Evolutionary conservation across 2,888 invertebrate genomes (phyloP).

Genomic region (Clitarchus hookeri): DNA sequence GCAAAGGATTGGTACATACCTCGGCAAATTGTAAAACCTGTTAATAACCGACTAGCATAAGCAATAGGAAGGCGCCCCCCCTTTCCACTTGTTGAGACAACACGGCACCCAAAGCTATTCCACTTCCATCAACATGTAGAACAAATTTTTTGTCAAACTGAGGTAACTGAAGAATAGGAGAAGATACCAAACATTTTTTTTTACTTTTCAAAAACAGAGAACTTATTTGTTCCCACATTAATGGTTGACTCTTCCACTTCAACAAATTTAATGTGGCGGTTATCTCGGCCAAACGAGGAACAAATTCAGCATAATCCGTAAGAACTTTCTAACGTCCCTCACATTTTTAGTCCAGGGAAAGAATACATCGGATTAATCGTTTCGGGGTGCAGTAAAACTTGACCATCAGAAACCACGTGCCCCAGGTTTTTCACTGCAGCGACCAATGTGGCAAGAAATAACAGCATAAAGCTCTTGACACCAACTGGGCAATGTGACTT

Average conservation of each 20-base stretch:
- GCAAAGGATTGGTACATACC: too few relatives aligned
- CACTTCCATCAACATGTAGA: not conserved
- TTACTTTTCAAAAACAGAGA: not conserved
- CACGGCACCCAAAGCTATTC: not conserved
- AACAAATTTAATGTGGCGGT: not conserved
- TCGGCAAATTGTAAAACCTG: not conserved
- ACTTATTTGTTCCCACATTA: not conserved
- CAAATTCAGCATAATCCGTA: not conserved
- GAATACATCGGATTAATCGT: not conserved
- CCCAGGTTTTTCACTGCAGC: not conserved
- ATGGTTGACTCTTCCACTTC: not conserved
- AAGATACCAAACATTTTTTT: not conserved
- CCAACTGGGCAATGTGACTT: too few relatives aligned
- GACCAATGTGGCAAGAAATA: too few relatives aligned
- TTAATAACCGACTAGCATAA: not conserved
- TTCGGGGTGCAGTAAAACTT: not conserved
- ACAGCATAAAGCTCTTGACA: too few relatives aligned
- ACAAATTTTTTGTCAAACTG: not conserved
- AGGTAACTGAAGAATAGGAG: not conserved
- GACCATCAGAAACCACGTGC: not conserved
- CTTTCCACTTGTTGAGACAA: not conserved
- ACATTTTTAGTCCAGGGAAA: not conserved
- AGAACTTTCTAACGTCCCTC: not conserved
- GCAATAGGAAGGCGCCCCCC: not conserved
- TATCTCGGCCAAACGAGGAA: not conserved